Evolutionary conservation across 2,113 vertebrate genomes (phyloP).

Genomic region (Echinops telfairi): DNA sequence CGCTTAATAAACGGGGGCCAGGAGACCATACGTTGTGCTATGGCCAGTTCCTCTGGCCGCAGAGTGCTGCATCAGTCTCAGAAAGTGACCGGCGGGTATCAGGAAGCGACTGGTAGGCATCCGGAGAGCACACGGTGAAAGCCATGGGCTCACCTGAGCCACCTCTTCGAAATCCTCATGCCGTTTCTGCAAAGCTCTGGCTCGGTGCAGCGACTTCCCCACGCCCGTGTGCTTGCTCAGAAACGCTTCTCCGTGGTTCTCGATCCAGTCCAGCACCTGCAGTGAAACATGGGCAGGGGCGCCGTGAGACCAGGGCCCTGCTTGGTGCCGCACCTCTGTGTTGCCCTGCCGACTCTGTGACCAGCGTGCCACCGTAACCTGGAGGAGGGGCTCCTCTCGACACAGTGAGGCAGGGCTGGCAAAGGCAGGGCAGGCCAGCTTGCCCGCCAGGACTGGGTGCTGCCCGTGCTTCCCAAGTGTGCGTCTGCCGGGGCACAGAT

Average conservation of each 20-base stretch:
- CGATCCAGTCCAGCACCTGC: slow-evolving; percentile 99
- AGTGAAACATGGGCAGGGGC: not conserved
- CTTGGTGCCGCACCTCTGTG: accelerated
- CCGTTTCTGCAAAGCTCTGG: slow-evolving; percentile 96
- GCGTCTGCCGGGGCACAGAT: not conserved
- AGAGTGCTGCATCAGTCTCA: too few relatives aligned
- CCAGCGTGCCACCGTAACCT: slow-evolving; percentile 10
- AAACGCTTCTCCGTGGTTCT: slow-evolving; percentile 98
- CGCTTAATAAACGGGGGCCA: too few relatives aligned
- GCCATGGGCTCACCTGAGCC: slow-evolving; percentile 91
- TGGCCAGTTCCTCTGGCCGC: too few relatives aligned
- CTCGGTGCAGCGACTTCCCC: slow-evolving; percentile 97
- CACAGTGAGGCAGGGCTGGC: too few relatives aligned
- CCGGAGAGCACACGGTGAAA: too few relatives aligned
- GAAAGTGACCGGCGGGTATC: too few relatives aligned
- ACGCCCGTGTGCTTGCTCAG: slow-evolving; percentile 98
- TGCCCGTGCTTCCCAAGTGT: slow-evolving; percentile 3
- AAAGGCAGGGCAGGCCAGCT: not conserved
- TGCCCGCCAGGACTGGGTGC: not conserved
- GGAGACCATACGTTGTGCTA: too few relatives aligned
- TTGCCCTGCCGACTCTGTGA: not conserved
- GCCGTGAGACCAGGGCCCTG: not conserved
- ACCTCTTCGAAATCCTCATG: slow-evolving; percentile 99
- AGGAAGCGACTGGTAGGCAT: too few relatives aligned
- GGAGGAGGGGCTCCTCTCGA: not conserved